phyloP scores from a whole-genome alignment of 1,140 invertebrate genomes.

The Heterodera schachtii region DNA sequence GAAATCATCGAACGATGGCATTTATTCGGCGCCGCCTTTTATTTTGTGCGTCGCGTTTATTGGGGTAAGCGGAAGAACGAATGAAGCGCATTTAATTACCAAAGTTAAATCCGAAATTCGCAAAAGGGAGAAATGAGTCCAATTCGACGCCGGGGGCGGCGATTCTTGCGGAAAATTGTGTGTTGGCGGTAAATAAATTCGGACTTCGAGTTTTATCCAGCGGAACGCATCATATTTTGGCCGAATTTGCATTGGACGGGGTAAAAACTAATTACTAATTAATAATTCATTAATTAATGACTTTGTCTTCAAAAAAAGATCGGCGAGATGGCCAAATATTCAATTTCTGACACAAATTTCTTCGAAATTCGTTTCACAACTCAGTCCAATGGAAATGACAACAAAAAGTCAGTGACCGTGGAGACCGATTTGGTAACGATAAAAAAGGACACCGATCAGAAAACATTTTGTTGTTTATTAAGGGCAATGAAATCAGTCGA shows the following conservation, averaged over 20 bases:
- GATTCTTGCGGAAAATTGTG: constrained; percentile 26
- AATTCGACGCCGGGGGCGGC: constrained; percentile 25
- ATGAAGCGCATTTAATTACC: neutral
- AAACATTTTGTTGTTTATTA: constrained; percentile 30
- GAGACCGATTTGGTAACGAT: constrained; percentile 86
- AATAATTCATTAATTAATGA: too few relatives aligned
- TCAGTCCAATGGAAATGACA: constrained; percentile 93
- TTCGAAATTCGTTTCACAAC: constrained; percentile 84
- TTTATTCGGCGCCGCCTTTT: constrained; percentile 95
- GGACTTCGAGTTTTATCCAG: constrained; percentile 30
- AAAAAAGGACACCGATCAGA: neutral
- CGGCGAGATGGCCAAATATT: constrained; percentile 33
- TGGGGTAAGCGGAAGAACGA: neutral
- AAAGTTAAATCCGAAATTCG: neutral
- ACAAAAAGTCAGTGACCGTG: constrained; percentile 88
- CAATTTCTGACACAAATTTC: constrained; percentile 23
- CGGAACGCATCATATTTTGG: constrained; percentile 22
- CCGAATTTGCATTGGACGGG: constrained; percentile 23
- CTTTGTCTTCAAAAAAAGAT: constrained; percentile 31
- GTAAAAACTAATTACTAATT: neutral
- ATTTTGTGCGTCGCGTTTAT: constrained; percentile 66
- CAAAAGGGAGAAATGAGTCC: neutral
- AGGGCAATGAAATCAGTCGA: constrained; percentile 77
- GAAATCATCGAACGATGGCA: constrained; percentile 89
- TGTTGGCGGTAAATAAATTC: constrained; percentile 41